Conservation (phyloP, 1,140 invertebrate species). For the Temnothorax longispinosus region DNA sequence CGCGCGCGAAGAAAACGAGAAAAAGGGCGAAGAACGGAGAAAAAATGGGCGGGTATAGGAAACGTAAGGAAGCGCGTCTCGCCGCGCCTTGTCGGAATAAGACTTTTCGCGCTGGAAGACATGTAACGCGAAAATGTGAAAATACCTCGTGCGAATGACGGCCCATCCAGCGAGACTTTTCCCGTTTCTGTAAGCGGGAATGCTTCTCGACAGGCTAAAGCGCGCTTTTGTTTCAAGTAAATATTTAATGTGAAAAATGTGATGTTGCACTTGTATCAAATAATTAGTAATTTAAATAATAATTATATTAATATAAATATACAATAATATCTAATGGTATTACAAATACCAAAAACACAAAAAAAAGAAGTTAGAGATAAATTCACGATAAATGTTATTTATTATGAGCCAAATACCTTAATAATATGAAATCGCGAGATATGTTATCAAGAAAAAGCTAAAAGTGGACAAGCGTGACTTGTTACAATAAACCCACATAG, state of each 20-base stretch:
- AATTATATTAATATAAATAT: too few relatives aligned
- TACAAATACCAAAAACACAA: neutral
- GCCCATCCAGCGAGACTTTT: slow-evolving; percentile 36
- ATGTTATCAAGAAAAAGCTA: neutral
- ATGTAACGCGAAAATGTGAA: slow-evolving; percentile 61
- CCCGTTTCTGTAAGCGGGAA: neutral
- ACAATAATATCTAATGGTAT: neutral
- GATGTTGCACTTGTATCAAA: neutral
- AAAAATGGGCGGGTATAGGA: slow-evolving; percentile 13
- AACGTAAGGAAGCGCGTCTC: slow-evolving; percentile 38
- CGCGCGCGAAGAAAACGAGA: slow-evolving; percentile 56
- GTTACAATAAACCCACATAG: slow-evolving; percentile 19
- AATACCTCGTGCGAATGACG: slow-evolving; percentile 51
- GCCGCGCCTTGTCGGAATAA: slow-evolving; percentile 59
- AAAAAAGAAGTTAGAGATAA: neutral
- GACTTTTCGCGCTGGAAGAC: slow-evolving; percentile 53
- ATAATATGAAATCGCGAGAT: neutral
- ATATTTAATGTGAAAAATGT: neutral
- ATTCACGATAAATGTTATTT: neutral
- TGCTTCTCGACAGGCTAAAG: neutral
- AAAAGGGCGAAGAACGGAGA: slow-evolving; percentile 21
- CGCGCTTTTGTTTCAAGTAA: neutral
- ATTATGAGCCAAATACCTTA: neutral
- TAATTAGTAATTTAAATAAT: slow-evolving; percentile 9
- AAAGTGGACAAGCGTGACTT: slow-evolving; percentile 20